Base-by-base conservation (phyloP, 1,140 invertebrate species). In the Ectropis grisescens region DNA sequence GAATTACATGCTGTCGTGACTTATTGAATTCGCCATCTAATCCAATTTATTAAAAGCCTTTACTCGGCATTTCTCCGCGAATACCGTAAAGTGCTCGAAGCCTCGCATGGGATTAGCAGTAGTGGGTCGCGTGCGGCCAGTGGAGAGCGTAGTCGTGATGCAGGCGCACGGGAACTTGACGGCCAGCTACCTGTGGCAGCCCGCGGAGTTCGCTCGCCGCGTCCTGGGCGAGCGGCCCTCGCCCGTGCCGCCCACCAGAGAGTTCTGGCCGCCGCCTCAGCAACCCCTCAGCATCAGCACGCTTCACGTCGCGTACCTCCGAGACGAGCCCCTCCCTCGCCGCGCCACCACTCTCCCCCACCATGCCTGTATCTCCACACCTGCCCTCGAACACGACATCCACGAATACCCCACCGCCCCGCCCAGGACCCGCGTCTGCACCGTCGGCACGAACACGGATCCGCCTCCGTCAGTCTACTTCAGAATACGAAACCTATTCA, bases 101-200 rank as follows among this genome's bases (percentile, higher is more conserved):
- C 70, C 57, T 45, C 40, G 54, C 68, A 78, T 78, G 78, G 58
- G 72, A 78, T 80, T 80, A 80, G 56, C 41, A n/a, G n/a, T 38
- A 34, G 40, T 33, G 31, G 52, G 47, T 47, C 43, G 50, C 38
- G 41, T 42, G 36, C 33, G 45, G 58, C 61, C 59, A 78, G 70
- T 76, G 41, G 50, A 47, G 51, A 54, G 41, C 47, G 29, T 56
- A 36, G 46, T 46, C 57, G 71, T 58, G 54, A 81, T 78, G 72
- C 62, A 76, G 55, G 56, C 70, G 41, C 68, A 81, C 70, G 70
- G 65, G 7, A 70, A 68, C 52, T 48, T 81, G 37, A 68, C 67
- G 13, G 62, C 69, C 19, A 78, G 71, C 51, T 74, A 67, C 38
- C 45, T 80, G 22, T 76, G 70, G 72, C 74, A 76, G 41, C 76